phyloP scores from a whole-genome alignment of 2,113 vertebrate species.

The Tauraco erythrolophus region DNA sequence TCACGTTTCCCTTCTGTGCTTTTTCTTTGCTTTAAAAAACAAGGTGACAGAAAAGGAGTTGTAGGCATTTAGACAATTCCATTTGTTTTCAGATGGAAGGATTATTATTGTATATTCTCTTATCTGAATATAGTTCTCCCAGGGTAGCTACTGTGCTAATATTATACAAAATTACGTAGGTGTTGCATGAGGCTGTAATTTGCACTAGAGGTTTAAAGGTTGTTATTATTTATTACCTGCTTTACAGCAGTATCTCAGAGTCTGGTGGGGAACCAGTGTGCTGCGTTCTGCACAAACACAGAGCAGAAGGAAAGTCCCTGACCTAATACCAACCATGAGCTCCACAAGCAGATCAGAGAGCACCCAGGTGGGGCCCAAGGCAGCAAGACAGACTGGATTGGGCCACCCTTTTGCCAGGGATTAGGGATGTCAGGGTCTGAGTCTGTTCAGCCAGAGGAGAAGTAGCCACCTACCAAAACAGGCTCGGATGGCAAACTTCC shows the following conservation, averaged over 20 bases:
- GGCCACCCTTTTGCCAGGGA: background rate
- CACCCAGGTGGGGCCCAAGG: slow-evolving; percentile 56
- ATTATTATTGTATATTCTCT: slow-evolving; percentile 31
- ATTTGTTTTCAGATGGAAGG: slow-evolving; percentile 11
- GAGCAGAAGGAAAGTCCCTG: slow-evolving; percentile 65
- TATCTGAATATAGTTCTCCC: slow-evolving; percentile 43
- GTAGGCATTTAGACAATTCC: background rate
- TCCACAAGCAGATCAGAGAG: slow-evolving; percentile 65
- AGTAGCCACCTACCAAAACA: background rate
- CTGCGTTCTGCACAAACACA: slow-evolving; percentile 18
- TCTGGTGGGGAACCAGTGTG: slow-evolving; percentile 15
- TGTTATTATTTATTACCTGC: slow-evolving; percentile 68
- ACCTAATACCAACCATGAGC: slow-evolving; percentile 50
- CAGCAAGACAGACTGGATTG: background rate
- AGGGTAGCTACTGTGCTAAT: slow-evolving; percentile 31
- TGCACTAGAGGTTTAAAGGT: slow-evolving; percentile 56
- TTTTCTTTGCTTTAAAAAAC: background rate
- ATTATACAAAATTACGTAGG: slow-evolving; percentile 65
- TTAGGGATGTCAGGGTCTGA: fast-evolving
- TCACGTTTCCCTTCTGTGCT: background rate
- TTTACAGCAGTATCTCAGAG: slow-evolving; percentile 29
- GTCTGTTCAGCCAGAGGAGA: background rate
- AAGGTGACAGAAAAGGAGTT: background rate
- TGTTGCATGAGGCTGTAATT: slow-evolving; percentile 65
- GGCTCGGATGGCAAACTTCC: background rate